phyloP scores from a whole-genome alignment of 2,888 invertebrate species.

The Agonopterix arenella region DNA sequence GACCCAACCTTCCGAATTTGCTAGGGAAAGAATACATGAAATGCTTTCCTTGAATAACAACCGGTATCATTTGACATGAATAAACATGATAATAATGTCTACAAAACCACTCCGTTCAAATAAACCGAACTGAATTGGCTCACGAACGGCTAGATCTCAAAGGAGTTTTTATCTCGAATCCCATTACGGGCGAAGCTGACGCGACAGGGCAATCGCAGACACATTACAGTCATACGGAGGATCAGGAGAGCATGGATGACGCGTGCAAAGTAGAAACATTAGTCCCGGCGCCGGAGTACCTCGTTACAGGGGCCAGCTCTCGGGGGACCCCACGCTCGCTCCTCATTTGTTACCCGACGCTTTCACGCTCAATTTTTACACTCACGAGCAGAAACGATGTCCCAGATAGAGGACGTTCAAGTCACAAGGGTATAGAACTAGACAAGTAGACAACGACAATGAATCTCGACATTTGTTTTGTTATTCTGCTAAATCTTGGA shows the following conservation, averaged over 20 bases:
- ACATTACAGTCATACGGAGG: slow-evolving; percentile 10
- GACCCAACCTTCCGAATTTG: too few relatives aligned
- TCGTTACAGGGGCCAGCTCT: slow-evolving; percentile 38
- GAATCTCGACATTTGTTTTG: too few relatives aligned
- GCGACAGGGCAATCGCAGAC: slow-evolving; percentile 10
- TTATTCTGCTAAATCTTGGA: too few relatives aligned
- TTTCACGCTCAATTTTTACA: slow-evolving; percentile 20
- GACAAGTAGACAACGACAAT: too few relatives aligned
- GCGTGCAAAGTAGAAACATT: slow-evolving; percentile 47
- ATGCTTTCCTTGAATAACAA: too few relatives aligned
- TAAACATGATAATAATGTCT: too few relatives aligned
- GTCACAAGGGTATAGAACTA: too few relatives aligned
- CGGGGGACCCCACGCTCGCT: slow-evolving; percentile 35
- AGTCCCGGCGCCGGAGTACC: slow-evolving; percentile 30
- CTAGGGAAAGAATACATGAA: too few relatives aligned
- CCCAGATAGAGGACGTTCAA: too few relatives aligned
- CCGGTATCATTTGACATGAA: too few relatives aligned
- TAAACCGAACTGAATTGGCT: neutral
- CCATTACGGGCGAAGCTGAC: slow-evolving; percentile 25
- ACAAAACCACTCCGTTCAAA: too few relatives aligned
- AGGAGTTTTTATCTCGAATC: slow-evolving; percentile 25
- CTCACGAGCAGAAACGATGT: too few relatives aligned
- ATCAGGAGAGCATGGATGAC: slow-evolving; percentile 24
- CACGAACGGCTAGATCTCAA: slow-evolving; percentile 15
- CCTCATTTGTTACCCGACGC: slow-evolving; percentile 42